Evolutionary conservation across 35 echinoderm and acorn worm species (phyloP), one percentile per base, ranked within the genome.

Genomic region (Apostichopus parvimensis): DNA sequence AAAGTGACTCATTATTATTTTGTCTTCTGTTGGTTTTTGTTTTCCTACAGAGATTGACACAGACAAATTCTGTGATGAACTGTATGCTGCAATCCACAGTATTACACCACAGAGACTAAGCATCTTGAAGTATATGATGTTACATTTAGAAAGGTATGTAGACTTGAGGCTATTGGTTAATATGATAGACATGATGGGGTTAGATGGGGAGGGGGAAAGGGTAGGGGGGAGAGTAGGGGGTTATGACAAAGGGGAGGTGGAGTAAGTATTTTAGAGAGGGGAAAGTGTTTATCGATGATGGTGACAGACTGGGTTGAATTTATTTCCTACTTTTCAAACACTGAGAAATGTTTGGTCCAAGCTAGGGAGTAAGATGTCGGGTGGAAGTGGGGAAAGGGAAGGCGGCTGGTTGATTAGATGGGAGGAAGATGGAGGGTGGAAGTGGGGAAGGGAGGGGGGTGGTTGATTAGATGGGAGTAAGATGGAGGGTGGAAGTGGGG

Each of bases 101-200:
- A 78, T 95, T 45, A 21, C 85, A 6, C 22, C 58, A 0, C 79
- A 93, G 9, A 93, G 83, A 83, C 72, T 64, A 6, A 83, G 15
- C n/a, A 87, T 93, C 34, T 87, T 95, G 17, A 82, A 72, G 8
- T 95, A 73, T 76, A 93, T 95, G 77, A 95, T 95, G 94, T 82
- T 75, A 17, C 94, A 95, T 79, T 81, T 95, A 54, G 89, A 78
- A 53, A 95, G 94, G 94, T 95, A 95, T 77, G 73, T 80, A 4
- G 18, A 4, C 6, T 13, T 13, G 9, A 68, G 8, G 17, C 11
- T 68, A 9, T 68, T 34, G 28, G 28, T 34, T 34, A 34, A 34
- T 1, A 34, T 34, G 28, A 34, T 34, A 1, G 28, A 34, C 28
- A 34, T 34, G 6, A 68, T 68, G 64, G 64, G 64, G 17, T 0